These are phyloP conservation scores for Heliconius ismenius DNA, from an alignment of 2,888 invertebrate species.

Conservation along the genomic window DNA sequence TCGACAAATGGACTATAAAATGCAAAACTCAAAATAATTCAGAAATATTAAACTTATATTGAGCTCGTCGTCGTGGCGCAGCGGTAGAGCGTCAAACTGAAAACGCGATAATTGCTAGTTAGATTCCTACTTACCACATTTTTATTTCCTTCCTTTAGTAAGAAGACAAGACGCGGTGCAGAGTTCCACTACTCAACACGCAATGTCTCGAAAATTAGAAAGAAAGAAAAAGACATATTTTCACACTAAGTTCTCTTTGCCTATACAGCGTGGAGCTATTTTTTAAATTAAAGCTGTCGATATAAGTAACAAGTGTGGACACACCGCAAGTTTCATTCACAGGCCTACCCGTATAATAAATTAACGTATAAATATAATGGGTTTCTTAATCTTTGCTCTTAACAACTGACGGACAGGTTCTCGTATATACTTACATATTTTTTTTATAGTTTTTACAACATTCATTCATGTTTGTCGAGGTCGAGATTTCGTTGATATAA, in stretches of 20 bases:
- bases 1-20: no score
- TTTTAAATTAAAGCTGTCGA: not conserved
- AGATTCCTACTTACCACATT: no score
- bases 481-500: constrained; percentile 23
- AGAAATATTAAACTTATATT: no score
- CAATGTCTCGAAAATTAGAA: not conserved
- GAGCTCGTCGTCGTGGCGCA: no score
- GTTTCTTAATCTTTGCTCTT: constrained; percentile 47
- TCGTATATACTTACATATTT: constrained; percentile 13
- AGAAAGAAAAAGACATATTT: not conserved
- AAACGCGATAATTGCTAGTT: no score
- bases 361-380: constrained; percentile 48
- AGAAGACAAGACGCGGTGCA: no score
- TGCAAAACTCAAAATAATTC: no score
- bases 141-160: no score
- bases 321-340: constrained; percentile 55
- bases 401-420: constrained; percentile 45
- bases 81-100: no score
- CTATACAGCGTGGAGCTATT: not conserved
- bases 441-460: constrained; percentile 30
- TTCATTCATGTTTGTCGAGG: constrained; percentile 26
- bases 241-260: not conserved
- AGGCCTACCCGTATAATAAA: constrained; percentile 45
- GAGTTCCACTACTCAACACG: no score
- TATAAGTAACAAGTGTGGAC: not conserved